Percentiles rank a stretch among this genome's conserved stretches.
phyloP scores from a whole-genome alignment of 2,888 invertebrate genomes.

The Thecocarcelia acutangulata region DNA sequence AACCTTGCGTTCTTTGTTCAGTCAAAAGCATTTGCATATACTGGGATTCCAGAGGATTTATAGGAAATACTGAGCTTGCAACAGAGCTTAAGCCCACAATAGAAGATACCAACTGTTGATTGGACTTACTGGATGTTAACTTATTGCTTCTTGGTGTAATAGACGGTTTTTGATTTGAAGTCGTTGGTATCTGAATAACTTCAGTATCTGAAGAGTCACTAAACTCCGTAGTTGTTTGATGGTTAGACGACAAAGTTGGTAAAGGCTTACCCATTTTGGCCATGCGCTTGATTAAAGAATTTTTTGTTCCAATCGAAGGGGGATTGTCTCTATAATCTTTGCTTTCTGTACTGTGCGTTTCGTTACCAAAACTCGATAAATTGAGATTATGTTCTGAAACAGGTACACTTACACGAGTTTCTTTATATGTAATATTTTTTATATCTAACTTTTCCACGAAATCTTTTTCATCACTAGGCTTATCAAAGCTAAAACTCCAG shows the following conservation, averaged over 20 bases:
- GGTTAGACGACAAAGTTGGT: constrained; percentile 75
- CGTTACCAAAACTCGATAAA: neutral
- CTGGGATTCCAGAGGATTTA: constrained; percentile 77
- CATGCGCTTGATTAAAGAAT: constrained; percentile 82
- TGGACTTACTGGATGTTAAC: constrained; percentile 71
- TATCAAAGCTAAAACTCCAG: constrained; percentile 83
- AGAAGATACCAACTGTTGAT: constrained; percentile 59
- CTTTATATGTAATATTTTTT: constrained; percentile 53
- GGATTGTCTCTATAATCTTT: neutral
- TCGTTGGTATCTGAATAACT: constrained; percentile 66
- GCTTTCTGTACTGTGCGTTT: neutral
- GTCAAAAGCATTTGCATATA: constrained; percentile 83
- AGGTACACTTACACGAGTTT: constrained; percentile 18
- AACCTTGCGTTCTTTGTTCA: constrained; percentile 85
- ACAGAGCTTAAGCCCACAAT: constrained; percentile 29
- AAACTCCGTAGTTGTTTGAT: constrained; percentile 74
- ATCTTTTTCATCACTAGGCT: constrained; percentile 62
- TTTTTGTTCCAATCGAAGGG: constrained; percentile 44
- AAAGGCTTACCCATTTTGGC: constrained; percentile 83
- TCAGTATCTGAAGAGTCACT: constrained; percentile 82
- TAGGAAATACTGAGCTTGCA: constrained; percentile 22
- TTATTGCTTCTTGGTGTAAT: constrained; percentile 67
- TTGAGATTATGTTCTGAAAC: neutral
- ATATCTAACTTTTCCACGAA: constrained; percentile 61
- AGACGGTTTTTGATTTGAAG: constrained; percentile 58